These are phyloP conservation scores for Synaphobranchus kaupii DNA, from an alignment of 2,797 vertebrate genomes.

Conservation along the genomic window DNA sequence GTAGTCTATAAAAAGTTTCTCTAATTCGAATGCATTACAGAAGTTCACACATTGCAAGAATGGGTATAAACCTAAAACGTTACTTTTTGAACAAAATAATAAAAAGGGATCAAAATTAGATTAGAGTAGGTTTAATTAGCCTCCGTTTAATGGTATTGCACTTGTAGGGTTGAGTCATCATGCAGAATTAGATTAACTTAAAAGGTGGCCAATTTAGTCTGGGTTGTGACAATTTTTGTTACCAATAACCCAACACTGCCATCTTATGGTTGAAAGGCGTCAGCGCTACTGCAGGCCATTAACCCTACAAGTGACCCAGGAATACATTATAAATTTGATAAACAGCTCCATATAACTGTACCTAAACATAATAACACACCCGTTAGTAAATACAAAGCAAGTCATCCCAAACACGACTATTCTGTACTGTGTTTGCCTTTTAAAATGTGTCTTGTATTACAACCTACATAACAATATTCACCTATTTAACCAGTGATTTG, in stretches of 20 bases:
- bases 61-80: constrained; percentile 50
- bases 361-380: neutral
- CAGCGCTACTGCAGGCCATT: neutral
- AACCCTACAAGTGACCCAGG: neutral
- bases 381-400: neutral
- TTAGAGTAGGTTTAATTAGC: constrained; percentile 68
- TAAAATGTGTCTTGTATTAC: neutral
- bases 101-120: constrained; percentile 68
- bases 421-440: neutral
- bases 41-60: constrained; percentile 54
- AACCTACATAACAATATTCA: neutral
- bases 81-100: constrained; percentile 56
- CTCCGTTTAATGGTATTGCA: constrained; percentile 52
- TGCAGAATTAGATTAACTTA: neutral
- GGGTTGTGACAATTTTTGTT: no score
- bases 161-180: neutral
- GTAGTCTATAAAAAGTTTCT: neutral
- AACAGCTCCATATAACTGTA: neutral
- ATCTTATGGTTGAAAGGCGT: neutral
- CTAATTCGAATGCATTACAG: neutral
- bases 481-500: neutral
- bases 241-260: constrained; percentile 20
- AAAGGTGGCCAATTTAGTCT: neutral
- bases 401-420: neutral
- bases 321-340: neutral